Base-by-base conservation (phyloP, 2,888 invertebrate genomes). In the Tenthredo distinguenda region DNA sequence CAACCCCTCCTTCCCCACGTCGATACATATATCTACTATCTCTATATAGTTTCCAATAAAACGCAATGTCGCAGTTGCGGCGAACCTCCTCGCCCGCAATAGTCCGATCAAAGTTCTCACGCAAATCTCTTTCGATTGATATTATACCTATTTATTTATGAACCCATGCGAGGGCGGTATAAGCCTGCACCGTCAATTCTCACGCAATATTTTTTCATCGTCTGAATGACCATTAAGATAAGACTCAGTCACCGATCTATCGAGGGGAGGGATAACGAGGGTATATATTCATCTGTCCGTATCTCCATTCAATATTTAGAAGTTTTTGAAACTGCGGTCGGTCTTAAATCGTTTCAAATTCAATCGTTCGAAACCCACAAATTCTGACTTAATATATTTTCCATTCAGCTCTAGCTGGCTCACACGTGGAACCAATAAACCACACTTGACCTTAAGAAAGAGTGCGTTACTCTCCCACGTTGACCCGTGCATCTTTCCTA, bases 191-290 rank as follows among this genome's bases (percentile, higher is more conserved):
- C 43, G 83, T 71, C 83, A 31, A 83, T 83, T 83, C 83, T 83
- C 83, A 83, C 83, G 83, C 83, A 58, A 83, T 83, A 83, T 83
- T 68, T 71, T 47, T 83, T 71, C 68, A 83, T 83, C 65, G 40
- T 31, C 31, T n/a, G 21, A 18, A 62, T 37, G 34, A 58, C 50
- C 83, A 50, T 83, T 83, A 71, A 83, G 83, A 83, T 83, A 83
- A 83, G 83, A 83, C 71, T 47, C 34, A 31, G 31, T 83, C 83
- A 31, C 34, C 50, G 83, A 68, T 50, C 26, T 50, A 47, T 47
- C 6, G 3, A 7, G n/a, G 77, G 55, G 77, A 55, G 77, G 77
- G 7, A 55, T 50, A 31, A 50, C 55, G 77, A 77, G 50, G 77
- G 55, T n/a, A 31, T 40, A 62, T 21, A n/a, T 62, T 40, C 37